Evolutionary conservation across 64 coral and sea anemone genomes (phyloP).

Genomic region (Stichodactyla mertensii): DNA sequence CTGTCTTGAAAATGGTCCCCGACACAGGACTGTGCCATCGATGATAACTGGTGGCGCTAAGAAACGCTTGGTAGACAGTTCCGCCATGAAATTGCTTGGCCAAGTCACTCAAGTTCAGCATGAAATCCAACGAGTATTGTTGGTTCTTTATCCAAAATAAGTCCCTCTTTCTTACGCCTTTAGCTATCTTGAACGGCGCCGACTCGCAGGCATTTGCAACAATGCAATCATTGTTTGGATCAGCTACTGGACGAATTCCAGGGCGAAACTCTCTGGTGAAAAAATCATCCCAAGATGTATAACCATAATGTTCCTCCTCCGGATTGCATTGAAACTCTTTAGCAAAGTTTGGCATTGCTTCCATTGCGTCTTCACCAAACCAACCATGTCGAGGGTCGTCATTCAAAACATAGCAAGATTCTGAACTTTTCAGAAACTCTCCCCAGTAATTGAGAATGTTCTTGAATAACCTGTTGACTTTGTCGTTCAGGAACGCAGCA

Average conservation of each 20-base stretch:
- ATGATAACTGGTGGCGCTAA: constrained; percentile 77
- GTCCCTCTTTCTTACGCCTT: constrained; percentile 32
- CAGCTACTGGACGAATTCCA: constrained; percentile 60
- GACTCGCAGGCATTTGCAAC: constrained; percentile 85
- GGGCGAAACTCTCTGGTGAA: constrained; percentile 68
- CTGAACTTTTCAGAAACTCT: constrained; percentile 20
- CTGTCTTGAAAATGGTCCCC: constrained; percentile 52
- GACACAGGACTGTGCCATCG: constrained; percentile 86
- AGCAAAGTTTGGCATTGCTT: constrained; percentile 68
- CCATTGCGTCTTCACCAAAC: constrained; percentile 64
- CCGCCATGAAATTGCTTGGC: constrained; percentile 71
- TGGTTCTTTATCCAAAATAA: constrained; percentile 61
- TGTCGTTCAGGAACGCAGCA: constrained; percentile 68
- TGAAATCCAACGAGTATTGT: constrained; percentile 67
- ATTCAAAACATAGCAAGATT: constrained; percentile 49
- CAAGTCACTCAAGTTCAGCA: constrained; percentile 52
- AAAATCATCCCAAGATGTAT: constrained; percentile 83
- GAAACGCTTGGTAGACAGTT: constrained; percentile 74
- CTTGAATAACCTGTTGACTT: constrained; percentile 64
- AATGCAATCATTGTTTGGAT: constrained; percentile 51
- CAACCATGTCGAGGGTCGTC: constrained; percentile 40
- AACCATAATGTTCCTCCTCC: constrained; percentile 39
- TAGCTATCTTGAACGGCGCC: constrained; percentile 48
- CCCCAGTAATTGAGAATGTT: constrained; percentile 68
- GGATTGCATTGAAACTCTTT: constrained; percentile 61